Base-by-base conservation (phyloP, 1,140 invertebrate species). In the Nilaparvata lugens region DNA sequence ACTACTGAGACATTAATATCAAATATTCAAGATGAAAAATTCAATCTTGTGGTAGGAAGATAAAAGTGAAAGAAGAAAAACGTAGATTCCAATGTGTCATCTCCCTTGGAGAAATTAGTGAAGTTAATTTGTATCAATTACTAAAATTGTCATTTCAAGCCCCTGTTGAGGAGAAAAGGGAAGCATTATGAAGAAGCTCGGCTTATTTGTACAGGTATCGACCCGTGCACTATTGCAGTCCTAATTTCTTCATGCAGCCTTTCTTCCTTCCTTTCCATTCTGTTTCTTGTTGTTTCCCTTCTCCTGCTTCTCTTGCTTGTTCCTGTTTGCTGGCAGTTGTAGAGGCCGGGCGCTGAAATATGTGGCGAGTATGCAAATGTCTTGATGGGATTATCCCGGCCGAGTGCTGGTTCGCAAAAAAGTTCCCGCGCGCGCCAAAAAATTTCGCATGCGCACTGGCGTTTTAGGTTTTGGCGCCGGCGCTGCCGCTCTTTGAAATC, bases 301-400 rank as follows among this genome's bases (percentile, higher is more conserved):
- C 21, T 31, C 4, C 52, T 23, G 16, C 21, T 16, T 18, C 52
- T 24, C 52, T 28, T 28, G 11, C 16, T n/a, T 42, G 45, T 57
- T 31, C 4, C 52, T 23, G 16, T n/a, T 16, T 18, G 19, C 28
- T 25, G 51, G 21, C n/a, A 48, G 43, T 18, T 6, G 21, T n/a
- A 48, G 18, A 40, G 19, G 31, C 54, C 24, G 54, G 54, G 28
- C 42, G 38, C 38, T 52, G 59, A 60, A 53, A 54, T 60, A 60
- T 60, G 59, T 35, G 59, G 59, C 52, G 52, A 55, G 59, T 60
- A 60, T 60, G 59, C 40, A 60, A 60, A 60, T 60, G 59, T 52
- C 59, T 60, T 60, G 59, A 60, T 55, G 59, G 55, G 59, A 60
- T 60, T 60, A 60, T 48, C 25, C 52, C 59, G 52, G 59, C 24